These are phyloP conservation scores for Reticulitermes lucifugus DNA, from an alignment of 2,888 invertebrate species.

Conservation along the genomic window DNA sequence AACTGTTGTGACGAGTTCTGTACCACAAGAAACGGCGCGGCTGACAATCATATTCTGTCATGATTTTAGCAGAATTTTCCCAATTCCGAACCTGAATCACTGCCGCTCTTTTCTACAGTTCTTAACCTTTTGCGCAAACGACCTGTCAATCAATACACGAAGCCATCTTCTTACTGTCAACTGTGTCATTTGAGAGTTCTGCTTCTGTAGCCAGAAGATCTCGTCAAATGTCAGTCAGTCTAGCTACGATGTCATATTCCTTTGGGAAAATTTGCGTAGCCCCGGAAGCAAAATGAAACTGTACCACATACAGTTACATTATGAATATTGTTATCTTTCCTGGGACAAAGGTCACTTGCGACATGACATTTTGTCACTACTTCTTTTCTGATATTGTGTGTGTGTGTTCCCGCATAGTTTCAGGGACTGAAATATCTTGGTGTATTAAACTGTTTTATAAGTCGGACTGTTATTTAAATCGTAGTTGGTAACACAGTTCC, in stretches of 20 bases:
- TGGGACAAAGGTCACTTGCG: not conserved
- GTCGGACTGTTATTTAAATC: too few relatives aligned
- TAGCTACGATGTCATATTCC: not conserved
- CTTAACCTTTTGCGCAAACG: not conserved
- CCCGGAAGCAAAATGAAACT: not conserved
- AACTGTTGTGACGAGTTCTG: not conserved
- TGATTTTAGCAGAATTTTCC: not conserved
- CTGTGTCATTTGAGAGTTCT: not conserved
- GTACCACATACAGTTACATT: not conserved
- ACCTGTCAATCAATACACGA: not conserved
- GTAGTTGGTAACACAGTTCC: too few relatives aligned
- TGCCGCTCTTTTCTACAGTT: not conserved
- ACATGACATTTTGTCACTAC: not conserved
- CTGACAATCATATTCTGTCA: not conserved
- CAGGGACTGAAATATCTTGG: not conserved
- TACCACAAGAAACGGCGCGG: not conserved
- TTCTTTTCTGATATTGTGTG: not conserved
- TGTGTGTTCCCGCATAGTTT: not conserved
- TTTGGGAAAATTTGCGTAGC: not conserved
- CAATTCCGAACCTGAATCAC: not conserved
- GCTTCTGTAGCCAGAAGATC: not conserved
- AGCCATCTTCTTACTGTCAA: not conserved
- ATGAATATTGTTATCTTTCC: not conserved
- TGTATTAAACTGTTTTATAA: not conserved
- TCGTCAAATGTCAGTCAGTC: not conserved